phyloP scores from a whole-genome alignment of 1,140 invertebrate genomes.

The Ditylenchus dipsaci region DNA sequence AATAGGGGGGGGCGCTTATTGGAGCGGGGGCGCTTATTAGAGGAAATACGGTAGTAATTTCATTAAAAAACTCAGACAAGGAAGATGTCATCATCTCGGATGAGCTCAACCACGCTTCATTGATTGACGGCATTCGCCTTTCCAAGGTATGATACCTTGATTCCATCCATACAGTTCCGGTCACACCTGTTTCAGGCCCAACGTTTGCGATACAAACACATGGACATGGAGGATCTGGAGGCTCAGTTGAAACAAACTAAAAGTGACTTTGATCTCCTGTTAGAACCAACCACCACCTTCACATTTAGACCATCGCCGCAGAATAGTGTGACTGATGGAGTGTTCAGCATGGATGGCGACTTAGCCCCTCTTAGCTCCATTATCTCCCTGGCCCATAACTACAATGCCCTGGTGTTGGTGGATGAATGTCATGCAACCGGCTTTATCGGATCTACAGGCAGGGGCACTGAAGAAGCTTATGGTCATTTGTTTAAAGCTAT shows the following conservation, averaged over 20 bases:
- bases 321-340: slow-evolving; percentile 87
- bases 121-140: slow-evolving; percentile 84
- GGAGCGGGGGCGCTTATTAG: too few relatives aligned
- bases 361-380: slow-evolving; percentile 74
- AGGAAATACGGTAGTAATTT: too few relatives aligned
- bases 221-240: slow-evolving; percentile 73
- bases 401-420: slow-evolving; percentile 76
- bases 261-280: slow-evolving; percentile 21
- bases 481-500: slow-evolving; percentile 12
- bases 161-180: too few relatives aligned
- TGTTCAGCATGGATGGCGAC: slow-evolving; percentile 91
- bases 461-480: slow-evolving; percentile 60
- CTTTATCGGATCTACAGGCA: slow-evolving; percentile 80
- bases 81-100: slow-evolving; percentile 85
- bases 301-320: slow-evolving; percentile 65
- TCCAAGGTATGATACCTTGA: slow-evolving; percentile 65
- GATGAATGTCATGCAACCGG: slow-evolving; percentile 90
- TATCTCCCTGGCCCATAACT: slow-evolving; percentile 72
- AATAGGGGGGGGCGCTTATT: too few relatives aligned
- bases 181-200: slow-evolving; percentile 67
- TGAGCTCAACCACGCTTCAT: slow-evolving; percentile 87
- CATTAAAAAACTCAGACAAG: slow-evolving; percentile 23
- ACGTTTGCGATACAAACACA: slow-evolving; percentile 77
- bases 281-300: neutral
- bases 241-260: too few relatives aligned